A percentile compares a stretch with the other conserved stretches of the same genome.
phyloP scores from a whole-genome alignment of 2,888 invertebrate species.

The Platerodrilus igneus region DNA sequence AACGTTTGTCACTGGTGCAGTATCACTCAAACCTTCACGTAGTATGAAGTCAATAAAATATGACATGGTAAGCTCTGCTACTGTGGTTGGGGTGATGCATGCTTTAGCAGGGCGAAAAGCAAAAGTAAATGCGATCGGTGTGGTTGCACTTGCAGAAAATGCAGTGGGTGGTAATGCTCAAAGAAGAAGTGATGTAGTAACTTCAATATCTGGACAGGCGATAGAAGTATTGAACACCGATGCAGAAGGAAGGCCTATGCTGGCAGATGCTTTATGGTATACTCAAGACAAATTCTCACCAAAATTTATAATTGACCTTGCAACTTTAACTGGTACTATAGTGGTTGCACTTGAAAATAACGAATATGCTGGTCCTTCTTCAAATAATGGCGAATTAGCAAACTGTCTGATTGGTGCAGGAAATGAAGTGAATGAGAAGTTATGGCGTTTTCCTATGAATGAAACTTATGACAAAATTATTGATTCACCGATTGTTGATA shows the following conservation, averaged over 20 bases:
- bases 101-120: slow-evolving; percentile 1
- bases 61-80: background rate
- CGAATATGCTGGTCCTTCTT: slow-evolving; percentile 6
- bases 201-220: slow-evolving; percentile 5
- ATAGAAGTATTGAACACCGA: slow-evolving; percentile 4
- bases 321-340: slow-evolving; percentile 9
- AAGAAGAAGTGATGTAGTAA: slow-evolving; percentile 5
- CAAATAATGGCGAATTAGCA: too few species aligned
- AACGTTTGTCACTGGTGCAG: slow-evolving; percentile 7
- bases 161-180: slow-evolving; percentile 7
- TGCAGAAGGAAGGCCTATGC: slow-evolving; percentile 3
- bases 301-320: slow-evolving; percentile 5
- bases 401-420: too few species aligned
- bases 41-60: slow-evolving; percentile 5
- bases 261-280: slow-evolving; percentile 6
- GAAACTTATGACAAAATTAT: too few species aligned
- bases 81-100: slow-evolving; percentile 5
- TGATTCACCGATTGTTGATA: too few species aligned
- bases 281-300: slow-evolving; percentile 2
- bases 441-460: too few species aligned
- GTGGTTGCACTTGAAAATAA: slow-evolving; percentile 4
- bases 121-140: slow-evolving; percentile 1
- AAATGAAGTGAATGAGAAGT: too few species aligned
- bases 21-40: slow-evolving; percentile 6
- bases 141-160: slow-evolving; percentile 9